Evolutionary conservation across 2,113 vertebrate species (phyloP).

Genomic region (Bombycilla garrulus): DNA sequence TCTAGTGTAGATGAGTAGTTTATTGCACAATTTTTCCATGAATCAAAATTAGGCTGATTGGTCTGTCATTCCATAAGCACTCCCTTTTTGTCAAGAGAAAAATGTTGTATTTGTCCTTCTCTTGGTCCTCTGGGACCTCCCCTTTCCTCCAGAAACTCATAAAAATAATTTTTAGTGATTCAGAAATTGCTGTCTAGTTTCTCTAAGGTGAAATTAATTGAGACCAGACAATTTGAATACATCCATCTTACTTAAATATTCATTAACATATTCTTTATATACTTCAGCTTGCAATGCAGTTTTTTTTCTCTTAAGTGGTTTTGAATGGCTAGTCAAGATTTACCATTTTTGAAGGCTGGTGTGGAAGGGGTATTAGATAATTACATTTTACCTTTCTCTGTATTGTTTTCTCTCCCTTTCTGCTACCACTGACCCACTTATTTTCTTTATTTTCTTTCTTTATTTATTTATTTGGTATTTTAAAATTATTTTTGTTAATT

Average conservation of each 20-base stretch:
- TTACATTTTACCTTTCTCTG: neutral
- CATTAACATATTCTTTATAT: neutral
- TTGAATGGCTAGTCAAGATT: neutral
- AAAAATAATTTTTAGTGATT: conserved; percentile 1
- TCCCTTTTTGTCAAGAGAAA: neutral
- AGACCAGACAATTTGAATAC: neutral
- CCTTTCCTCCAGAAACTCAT: neutral
- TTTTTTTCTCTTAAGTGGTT: neutral
- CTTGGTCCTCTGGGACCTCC: neutral
- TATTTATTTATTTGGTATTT: neutral
- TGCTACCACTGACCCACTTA: neutral
- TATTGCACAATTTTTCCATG: neutral
- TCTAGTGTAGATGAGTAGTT: neutral
- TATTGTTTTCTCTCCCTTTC: neutral
- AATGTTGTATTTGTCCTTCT: neutral
- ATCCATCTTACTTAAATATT: neutral
- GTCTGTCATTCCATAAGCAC: neutral
- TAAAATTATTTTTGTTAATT: neutral
- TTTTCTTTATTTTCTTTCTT: neutral
- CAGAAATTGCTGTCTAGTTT: neutral
- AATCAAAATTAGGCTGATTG: neutral
- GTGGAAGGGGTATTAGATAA: neutral
- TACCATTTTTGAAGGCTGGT: neutral
- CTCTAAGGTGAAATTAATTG: conserved; percentile 3
- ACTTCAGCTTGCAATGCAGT: neutral